Conservation (phyloP, 2,797 vertebrate species). For the Muraenolepis orangiensis region DNA sequence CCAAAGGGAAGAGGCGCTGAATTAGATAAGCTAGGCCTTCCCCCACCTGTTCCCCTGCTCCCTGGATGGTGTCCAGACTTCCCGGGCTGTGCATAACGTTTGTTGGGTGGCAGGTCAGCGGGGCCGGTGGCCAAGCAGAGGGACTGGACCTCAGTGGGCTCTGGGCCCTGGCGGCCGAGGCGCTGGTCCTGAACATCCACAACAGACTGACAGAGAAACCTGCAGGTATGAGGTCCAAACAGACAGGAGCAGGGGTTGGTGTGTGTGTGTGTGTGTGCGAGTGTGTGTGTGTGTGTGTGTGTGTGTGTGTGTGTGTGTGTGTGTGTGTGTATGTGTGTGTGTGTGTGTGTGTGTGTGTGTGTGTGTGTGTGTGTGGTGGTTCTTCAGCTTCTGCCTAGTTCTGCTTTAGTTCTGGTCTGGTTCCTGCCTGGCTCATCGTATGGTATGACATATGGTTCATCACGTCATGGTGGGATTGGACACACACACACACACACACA, state of each 20-base stretch:
- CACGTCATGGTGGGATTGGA: background rate
- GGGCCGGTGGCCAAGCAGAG: background rate
- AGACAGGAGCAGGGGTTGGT: background rate
- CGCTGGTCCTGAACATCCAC: background rate
- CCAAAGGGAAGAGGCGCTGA: too few relatives aligned
- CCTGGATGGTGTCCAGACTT: background rate
- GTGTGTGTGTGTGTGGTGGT: background rate
- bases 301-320: background rate
- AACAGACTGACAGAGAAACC: background rate
- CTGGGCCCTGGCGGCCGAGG: background rate
- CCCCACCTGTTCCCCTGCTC: too few relatives aligned
- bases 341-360: constrained; percentile 10
- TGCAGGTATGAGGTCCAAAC: background rate
- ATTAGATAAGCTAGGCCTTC: too few relatives aligned
- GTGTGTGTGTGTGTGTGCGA: constrained; percentile 12
- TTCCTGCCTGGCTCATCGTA: background rate
- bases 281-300: background rate
- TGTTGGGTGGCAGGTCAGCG: background rate
- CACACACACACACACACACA: background rate
- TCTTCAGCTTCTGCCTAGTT: background rate
- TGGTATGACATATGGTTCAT: background rate
- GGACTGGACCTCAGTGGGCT: background rate
- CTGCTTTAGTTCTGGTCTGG: background rate
- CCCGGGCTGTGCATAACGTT: background rate
- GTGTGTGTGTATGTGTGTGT: constrained; percentile 2